These are phyloP conservation scores for Camelus dromedarius DNA, from an alignment of 2,113 vertebrate genomes.

Conservation along the genomic window DNA sequence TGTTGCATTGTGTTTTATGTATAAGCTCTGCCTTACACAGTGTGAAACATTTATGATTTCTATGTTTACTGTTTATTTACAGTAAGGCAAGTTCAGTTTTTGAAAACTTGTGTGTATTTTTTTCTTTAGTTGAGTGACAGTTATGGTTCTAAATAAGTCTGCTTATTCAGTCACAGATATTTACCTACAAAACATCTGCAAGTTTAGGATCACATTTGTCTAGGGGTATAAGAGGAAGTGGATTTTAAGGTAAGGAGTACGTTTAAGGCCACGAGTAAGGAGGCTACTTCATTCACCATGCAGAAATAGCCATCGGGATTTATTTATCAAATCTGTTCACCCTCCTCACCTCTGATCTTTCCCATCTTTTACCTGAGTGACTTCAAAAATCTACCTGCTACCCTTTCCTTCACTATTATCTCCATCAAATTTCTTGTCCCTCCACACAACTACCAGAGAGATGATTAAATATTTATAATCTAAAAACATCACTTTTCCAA, in stretches of 20 bases:
- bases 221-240: not conserved
- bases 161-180: not conserved
- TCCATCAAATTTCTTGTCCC: not conserved
- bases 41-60: not conserved
- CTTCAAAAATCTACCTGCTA: not conserved
- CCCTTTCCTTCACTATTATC: not conserved
- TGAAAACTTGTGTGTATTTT: not conserved
- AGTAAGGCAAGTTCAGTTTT: not conserved
- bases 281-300: not conserved
- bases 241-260: not conserved
- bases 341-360: not conserved
- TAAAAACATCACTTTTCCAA: conserved; percentile 36
- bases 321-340: not conserved
- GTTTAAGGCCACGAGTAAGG: not conserved
- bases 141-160: not conserved
- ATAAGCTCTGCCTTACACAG: not conserved
- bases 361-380: not conserved
- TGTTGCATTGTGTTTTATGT: not conserved
- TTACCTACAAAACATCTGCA: not conserved
- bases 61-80: not conserved
- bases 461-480: conserved; percentile 55
- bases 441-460: not conserved
- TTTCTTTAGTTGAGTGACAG: not conserved
- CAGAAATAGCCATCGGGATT: not conserved
- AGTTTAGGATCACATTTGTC: not conserved